A percentile compares a stretch with the other conserved stretches of the same genome.
phyloP scores from a whole-genome alignment of 2,888 invertebrate species.

The Drosophila neotestacea region DNA sequence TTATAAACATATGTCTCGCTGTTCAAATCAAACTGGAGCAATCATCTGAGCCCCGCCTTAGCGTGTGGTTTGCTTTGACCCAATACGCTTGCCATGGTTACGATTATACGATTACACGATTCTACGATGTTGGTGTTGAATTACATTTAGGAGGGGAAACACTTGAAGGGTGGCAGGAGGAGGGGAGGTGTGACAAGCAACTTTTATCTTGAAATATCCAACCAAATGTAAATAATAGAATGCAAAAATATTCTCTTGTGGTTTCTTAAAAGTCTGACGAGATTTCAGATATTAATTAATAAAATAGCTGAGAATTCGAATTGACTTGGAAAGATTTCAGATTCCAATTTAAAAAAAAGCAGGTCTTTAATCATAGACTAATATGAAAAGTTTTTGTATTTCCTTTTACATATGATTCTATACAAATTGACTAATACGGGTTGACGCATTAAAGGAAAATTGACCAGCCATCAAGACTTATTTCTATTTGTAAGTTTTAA shows the following conservation, averaged over 20 bases:
- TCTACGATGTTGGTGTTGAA: slow-evolving; percentile 14
- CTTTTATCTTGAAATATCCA: neutral
- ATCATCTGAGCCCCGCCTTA: slow-evolving; percentile 54
- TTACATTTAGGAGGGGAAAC: neutral
- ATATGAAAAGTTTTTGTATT: neutral
- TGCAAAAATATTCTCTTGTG: neutral
- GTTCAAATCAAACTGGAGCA: slow-evolving; percentile 65
- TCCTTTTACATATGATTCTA: neutral
- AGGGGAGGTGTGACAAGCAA: neutral
- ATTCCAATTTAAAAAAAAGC: neutral
- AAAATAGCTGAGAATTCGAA: neutral
- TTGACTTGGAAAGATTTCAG: neutral
- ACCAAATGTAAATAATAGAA: neutral
- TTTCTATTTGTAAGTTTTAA: neutral
- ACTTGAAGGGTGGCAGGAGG: neutral
- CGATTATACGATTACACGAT: slow-evolving; percentile 31
- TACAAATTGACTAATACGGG: neutral
- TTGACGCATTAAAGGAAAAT: neutral
- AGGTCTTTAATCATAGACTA: neutral
- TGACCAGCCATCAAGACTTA: neutral
- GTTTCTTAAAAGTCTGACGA: neutral
- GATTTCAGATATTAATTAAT: neutral
- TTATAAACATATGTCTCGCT: slow-evolving; percentile 33
- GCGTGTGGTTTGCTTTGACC: slow-evolving; percentile 59
- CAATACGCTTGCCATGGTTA: slow-evolving; percentile 61